Percentiles rank a stretch among this genome's conserved stretches.
phyloP scores from a whole-genome alignment of 2,797 vertebrate genomes.

The Streptopelia turtur region DNA sequence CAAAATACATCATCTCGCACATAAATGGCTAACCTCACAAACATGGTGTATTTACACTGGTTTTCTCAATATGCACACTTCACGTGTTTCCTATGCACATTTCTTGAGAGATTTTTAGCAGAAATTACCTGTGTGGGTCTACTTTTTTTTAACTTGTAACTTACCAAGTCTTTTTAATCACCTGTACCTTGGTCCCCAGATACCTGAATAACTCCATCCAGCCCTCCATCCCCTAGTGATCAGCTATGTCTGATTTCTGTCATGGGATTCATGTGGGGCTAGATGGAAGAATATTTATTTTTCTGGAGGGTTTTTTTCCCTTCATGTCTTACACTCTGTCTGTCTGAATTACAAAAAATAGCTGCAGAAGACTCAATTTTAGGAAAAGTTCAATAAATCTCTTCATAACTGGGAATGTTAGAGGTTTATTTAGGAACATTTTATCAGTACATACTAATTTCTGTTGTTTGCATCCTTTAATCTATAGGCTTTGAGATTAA shows the following conservation, averaged over 20 bases:
- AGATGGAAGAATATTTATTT: neutral
- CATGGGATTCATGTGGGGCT: neutral
- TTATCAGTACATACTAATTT: neutral
- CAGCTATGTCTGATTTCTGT: neutral
- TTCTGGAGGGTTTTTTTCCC: neutral
- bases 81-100: neutral
- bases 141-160: neutral
- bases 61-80: neutral
- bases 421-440: neutral
- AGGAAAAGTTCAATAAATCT: neutral
- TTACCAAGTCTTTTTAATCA: neutral
- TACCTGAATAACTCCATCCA: neutral
- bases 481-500: neutral
- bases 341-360: neutral
- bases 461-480: neutral
- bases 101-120: neutral
- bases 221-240: neutral
- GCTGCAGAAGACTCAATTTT: neutral
- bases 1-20: neutral
- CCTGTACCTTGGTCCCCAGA: neutral
- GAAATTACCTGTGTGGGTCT: rapidly evolving
- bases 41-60: neutral
- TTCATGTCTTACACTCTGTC: neutral
- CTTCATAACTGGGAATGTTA: neutral
- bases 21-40: neutral